Base-by-base conservation (phyloP, 2,888 invertebrate genomes). In the Odontocerum albicorne region DNA sequence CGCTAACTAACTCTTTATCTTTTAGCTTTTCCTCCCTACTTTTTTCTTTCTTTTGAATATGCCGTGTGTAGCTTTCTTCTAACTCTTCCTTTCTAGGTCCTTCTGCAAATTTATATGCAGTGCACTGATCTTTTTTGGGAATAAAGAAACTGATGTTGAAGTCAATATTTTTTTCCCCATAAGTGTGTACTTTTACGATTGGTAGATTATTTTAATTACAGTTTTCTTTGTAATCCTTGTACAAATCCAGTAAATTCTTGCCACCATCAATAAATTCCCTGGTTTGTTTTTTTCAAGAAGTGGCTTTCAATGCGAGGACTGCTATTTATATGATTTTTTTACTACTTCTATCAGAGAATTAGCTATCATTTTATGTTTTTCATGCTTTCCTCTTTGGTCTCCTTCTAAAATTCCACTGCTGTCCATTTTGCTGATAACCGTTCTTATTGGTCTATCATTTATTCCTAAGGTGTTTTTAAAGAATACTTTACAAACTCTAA, bases 221-320 rank as follows among this genome's bases (percentile, higher is more conserved):
- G n/a, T n/a, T n/a, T n/a, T n/a, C n/a, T n/a, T n/a, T n/a, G n/a
- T n/a, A n/a, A n/a, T n/a, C n/a, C n/a, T n/a, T n/a, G 8, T 27
- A 8, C 6, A 8, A 8, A 7, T 35, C 35, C 12, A 12, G 7
- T 12, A 35, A 35, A 12, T 6, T n/a, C 12, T 35, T 35, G 4
- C 35, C 35, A 4, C 35, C 35, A n/a, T 35, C 35, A n/a, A 35
- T 35, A 35, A 35, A 35, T 12, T 35, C 35, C 13, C 12, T 35
- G 6, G 7, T 35, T 7, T 6, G 4, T 7, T 35, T 6, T 12
- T 35, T 35, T 35, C 35, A 12, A n/a, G 12, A n/a, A 35, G 12
- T 35, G 6, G 13, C 35, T 35, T 12, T 35, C 35, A 7, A 35
- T 12, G 6, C 35, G 7, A 35, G 35, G 35, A n/a, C 6, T 35